Conservation (phyloP, 2,113 vertebrate species). For the Brachyhypopomus occidentalis region DNA sequence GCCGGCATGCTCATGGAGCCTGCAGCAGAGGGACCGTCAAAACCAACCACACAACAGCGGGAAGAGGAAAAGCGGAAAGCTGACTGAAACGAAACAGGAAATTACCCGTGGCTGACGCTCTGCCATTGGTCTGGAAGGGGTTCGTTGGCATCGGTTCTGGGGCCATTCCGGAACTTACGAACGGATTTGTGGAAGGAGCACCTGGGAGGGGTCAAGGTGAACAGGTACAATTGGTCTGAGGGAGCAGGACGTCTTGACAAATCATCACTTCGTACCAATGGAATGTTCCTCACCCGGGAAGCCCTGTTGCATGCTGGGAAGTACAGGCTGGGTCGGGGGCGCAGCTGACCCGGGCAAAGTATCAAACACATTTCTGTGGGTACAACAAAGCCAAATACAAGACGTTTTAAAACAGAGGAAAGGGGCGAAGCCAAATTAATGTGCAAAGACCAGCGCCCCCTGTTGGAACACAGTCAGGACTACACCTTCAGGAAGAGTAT, state of each 20-base stretch:
- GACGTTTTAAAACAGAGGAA: neutral
- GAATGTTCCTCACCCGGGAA: slow-evolving; percentile 83
- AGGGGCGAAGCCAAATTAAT: neutral
- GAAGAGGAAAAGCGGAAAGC: neutral
- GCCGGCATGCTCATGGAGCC: slow-evolving; percentile 98
- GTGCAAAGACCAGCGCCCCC: neutral
- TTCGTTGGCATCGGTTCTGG: slow-evolving; percentile 89
- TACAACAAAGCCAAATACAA: neutral
- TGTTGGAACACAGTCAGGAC: neutral
- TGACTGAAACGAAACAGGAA: slow-evolving; percentile 46
- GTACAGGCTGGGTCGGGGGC: slow-evolving; percentile 80
- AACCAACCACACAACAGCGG: too few relatives aligned
- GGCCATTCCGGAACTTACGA: slow-evolving; percentile 85
- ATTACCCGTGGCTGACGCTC: slow-evolving; percentile 78
- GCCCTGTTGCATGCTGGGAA: slow-evolving; percentile 84
- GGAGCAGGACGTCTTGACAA: neutral
- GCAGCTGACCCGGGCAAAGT: slow-evolving; percentile 83
- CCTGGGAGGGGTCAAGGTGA: slow-evolving; percentile 65
- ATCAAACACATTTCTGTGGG: slow-evolving; percentile 80
- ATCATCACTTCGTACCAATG: neutral
- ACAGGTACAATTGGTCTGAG: neutral
- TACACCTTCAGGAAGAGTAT: neutral
- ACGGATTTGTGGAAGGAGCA: slow-evolving; percentile 91
- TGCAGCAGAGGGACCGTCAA: slow-evolving; percentile 77
- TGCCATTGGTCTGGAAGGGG: slow-evolving; percentile 92